Percentiles rank a stretch among this genome's conserved stretches.
These are phyloP conservation scores for Macrosteles quadrilineatus DNA, from an alignment of 1,140 invertebrate genomes.

Conservation along the genomic window DNA sequence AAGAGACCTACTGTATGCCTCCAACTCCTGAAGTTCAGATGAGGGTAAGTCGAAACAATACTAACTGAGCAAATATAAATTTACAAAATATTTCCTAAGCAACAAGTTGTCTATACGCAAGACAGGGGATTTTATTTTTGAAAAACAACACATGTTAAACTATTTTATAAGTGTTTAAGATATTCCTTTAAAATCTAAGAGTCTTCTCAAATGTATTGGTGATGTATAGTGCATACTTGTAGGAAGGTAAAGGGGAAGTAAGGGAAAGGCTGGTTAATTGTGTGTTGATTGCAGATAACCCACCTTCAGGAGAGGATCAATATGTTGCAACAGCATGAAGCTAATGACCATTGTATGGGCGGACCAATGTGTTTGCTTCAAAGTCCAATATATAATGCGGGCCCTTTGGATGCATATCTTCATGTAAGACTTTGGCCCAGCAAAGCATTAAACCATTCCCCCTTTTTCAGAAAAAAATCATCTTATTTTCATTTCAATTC, in stretches of 20 bases:
- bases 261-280: neutral
- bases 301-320: slow-evolving; percentile 81
- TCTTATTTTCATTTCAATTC: no score
- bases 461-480: neutral
- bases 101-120: no score
- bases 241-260: no score
- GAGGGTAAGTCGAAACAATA: slow-evolving; percentile 55
- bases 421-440: slow-evolving; percentile 1
- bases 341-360: slow-evolving; percentile 77
- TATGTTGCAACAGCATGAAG: slow-evolving; percentile 80
- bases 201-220: no score
- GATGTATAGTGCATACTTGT: no score
- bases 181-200: no score
- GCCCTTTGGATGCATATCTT: slow-evolving; percentile 52
- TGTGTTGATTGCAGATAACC: slow-evolving; percentile 60
- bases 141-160: no score
- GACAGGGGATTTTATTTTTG: no score
- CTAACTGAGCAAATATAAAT: no score
- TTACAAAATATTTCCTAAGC: no score
- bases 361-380: slow-evolving; percentile 76
- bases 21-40: slow-evolving; percentile 83
- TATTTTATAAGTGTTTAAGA: no score
- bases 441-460: neutral
- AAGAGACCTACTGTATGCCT: slow-evolving; percentile 88
- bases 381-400: slow-evolving; percentile 63